Percentiles rank a stretch among this genome's conserved stretches.
Conservation (phyloP, 2,888 invertebrate species). For the Pseudococcus viburni region DNA sequence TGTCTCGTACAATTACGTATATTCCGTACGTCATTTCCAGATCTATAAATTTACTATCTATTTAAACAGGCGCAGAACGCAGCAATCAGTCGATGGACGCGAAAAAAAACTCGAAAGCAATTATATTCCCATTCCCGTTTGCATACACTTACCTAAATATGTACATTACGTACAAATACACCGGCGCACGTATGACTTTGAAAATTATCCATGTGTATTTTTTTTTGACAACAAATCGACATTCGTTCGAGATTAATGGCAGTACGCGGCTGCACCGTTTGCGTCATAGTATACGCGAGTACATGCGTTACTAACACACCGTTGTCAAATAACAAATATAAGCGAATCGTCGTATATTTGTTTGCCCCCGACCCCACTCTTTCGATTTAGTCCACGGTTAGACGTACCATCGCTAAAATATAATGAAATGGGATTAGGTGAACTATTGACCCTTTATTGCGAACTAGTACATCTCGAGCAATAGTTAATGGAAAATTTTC, state of each 20-base stretch:
- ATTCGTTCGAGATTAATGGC: conserved; percentile 4
- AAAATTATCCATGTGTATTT: conserved; percentile 10
- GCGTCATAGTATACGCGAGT: neutral
- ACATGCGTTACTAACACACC: neutral
- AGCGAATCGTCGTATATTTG: neutral
- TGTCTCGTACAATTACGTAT: neutral
- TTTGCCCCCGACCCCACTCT: neutral
- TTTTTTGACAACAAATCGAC: conserved; percentile 37
- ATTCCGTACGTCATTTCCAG: conserved; percentile 13
- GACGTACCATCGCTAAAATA: neutral
- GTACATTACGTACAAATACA: neutral
- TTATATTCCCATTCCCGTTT: neutral
- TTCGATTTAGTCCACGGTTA: neutral
- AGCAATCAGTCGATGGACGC: neutral
- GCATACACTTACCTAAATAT: neutral
- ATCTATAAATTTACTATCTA: conserved; percentile 8
- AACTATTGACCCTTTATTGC: conserved; percentile 1
- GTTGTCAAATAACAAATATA: neutral
- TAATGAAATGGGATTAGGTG: neutral
- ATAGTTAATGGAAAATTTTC: too few relatives aligned
- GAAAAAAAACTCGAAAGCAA: neutral
- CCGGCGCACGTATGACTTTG: conserved; percentile 16
- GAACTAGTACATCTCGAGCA: neutral
- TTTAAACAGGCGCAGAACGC: neutral
- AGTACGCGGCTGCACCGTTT: neutral